phyloP scores from a whole-genome alignment of 2,797 vertebrate species.

The Phoxinus dragarum region DNA sequence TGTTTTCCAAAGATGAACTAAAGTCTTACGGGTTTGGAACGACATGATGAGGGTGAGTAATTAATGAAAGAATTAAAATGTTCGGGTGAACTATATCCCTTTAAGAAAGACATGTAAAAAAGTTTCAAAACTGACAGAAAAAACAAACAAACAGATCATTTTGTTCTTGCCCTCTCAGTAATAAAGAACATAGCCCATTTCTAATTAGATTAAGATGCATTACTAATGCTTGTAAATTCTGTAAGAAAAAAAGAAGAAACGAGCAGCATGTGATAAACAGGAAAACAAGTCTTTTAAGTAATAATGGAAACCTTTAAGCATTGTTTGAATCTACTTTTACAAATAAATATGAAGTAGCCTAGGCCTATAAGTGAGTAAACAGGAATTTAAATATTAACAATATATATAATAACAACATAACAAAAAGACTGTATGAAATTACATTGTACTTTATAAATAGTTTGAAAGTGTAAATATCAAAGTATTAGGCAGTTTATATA shows the following conservation, averaged over 20 bases:
- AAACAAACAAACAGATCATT: not conserved
- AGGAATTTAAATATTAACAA: not conserved
- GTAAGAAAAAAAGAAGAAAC: not conserved
- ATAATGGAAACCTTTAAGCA: not conserved
- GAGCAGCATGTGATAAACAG: not conserved
- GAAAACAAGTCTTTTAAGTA: not conserved
- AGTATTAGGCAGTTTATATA: not conserved
- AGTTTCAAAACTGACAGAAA: not conserved
- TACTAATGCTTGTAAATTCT: slow-evolving; percentile 41
- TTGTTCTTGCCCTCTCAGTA: slow-evolving; percentile 31
- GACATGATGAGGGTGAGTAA: too few species aligned
- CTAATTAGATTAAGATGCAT: slow-evolving; percentile 58
- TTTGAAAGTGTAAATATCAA: not conserved
- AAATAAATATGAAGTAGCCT: not conserved
- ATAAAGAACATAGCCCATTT: slow-evolving; percentile 47
- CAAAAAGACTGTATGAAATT: not conserved
- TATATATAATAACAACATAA: not conserved
- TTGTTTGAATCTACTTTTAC: not conserved
- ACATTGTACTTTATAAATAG: not conserved
- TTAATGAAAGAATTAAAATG: too few species aligned
- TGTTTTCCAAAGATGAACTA: too few species aligned
- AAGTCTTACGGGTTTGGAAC: too few species aligned
- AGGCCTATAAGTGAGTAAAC: not conserved
- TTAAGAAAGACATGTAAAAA: not conserved
- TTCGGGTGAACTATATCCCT: too few species aligned